Evolutionary conservation across 2,113 vertebrate species (phyloP).

Genomic region (Actenoides hombroni): DNA sequence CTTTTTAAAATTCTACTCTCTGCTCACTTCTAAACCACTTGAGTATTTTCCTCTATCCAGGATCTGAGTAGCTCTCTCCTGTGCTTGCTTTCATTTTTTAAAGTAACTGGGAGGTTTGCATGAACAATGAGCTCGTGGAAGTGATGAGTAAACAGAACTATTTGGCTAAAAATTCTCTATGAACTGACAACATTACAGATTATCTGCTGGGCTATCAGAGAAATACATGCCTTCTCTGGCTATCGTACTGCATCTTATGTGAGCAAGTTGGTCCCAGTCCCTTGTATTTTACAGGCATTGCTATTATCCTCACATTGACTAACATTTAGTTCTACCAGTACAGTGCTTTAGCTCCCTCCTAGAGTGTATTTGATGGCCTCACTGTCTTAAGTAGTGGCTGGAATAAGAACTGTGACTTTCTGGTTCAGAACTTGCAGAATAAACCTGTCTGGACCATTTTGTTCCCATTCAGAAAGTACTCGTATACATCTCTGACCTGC

Average conservation of each 20-base stretch:
- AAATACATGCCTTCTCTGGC: background rate
- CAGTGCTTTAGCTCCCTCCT: background rate
- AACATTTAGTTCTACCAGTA: background rate
- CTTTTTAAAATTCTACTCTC: slow-evolving; percentile 36
- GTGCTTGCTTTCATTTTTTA: background rate
- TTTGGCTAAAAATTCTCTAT: background rate
- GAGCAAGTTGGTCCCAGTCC: background rate
- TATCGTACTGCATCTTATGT: background rate
- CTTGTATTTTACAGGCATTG: background rate
- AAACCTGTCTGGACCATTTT: background rate
- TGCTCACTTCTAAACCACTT: background rate
- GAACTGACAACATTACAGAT: background rate
- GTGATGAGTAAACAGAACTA: slow-evolving; percentile 4
- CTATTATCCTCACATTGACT: background rate
- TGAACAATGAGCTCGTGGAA: slow-evolving; percentile 5
- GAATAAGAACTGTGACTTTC: background rate
- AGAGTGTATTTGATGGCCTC: background rate
- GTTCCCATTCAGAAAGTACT: background rate
- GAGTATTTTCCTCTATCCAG: slow-evolving; percentile 10
- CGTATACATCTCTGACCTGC: background rate
- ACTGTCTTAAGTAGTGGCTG: background rate
- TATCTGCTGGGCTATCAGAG: background rate
- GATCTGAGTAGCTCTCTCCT: background rate
- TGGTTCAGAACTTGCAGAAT: background rate
- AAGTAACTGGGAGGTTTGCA: background rate